These are phyloP conservation scores for Morelia viridis DNA, from an alignment of 2,797 vertebrate genomes.

Conservation along the genomic window DNA sequence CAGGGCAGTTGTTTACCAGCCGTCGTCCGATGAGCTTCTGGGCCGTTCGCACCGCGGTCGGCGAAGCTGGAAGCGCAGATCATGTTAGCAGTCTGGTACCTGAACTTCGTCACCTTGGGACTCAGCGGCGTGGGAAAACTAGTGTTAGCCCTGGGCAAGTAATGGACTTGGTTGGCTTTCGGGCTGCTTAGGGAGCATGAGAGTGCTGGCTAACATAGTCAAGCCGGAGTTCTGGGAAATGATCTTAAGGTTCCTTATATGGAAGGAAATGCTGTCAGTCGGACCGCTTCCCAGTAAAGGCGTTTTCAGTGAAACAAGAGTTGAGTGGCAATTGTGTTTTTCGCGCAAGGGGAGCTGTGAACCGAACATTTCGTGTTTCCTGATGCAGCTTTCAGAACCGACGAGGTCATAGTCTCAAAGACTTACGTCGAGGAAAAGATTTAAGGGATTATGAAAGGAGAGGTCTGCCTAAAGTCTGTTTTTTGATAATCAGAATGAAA, in stretches of 20 bases:
- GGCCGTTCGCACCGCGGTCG: background rate
- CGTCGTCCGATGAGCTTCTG: background rate
- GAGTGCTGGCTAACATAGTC: background rate
- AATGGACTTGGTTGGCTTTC: fast-evolving
- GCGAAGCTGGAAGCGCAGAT: background rate
- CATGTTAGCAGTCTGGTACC: slow-evolving; percentile 55
- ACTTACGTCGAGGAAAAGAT: background rate
- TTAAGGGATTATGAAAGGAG: background rate
- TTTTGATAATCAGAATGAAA: background rate
- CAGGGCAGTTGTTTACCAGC: background rate
- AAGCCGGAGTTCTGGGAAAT: background rate
- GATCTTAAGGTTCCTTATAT: background rate
- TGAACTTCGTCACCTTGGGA: slow-evolving; percentile 51
- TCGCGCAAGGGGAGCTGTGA: background rate
- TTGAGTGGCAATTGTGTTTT: background rate
- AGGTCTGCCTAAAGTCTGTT: background rate
- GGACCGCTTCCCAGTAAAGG: background rate
- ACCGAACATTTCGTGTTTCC: background rate
- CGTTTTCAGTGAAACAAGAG: background rate
- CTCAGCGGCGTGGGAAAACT: slow-evolving; percentile 41
- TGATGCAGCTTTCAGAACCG: background rate
- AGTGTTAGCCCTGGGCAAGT: slow-evolving; percentile 58
- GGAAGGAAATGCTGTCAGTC: background rate
- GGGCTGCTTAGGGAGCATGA: background rate
- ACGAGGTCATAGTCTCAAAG: background rate